Base-by-base conservation (phyloP, 2,888 invertebrate species). In the Drosophila birchii region DNA sequence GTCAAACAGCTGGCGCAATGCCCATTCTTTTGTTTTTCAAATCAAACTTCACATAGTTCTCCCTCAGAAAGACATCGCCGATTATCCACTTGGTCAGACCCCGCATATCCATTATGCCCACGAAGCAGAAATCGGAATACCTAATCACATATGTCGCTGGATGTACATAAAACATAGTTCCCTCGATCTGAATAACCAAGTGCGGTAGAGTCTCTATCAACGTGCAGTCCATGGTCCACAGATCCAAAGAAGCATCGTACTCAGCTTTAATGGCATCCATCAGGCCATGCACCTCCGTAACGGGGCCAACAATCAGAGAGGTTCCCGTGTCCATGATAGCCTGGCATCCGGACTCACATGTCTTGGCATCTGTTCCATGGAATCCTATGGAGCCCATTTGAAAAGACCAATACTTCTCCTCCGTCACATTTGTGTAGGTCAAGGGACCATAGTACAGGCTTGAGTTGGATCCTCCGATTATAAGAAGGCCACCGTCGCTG, bases 251-350 rank as follows among this genome's bases (percentile, higher is more conserved):
- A 5, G 38, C 5, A 18, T 63, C 51, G 12, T 73, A 41, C 0
- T 12, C 26, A 36, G 71, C 71, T 9, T 41, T 23, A 3, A 72
- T 51, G 20, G 32, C 39, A 0, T 20, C 11, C 51, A 53, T 53
- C 3, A 53, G 16, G 23, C 6, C 11, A 23, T 20, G 49, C 12
- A 72, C 49, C 1, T 72, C 71, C 3, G 26, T n/a, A 1, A 63
- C 23, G 6, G 71, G 71, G 9, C 71, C 71, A 14, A 73, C 63
- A 7, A 73, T 62, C 12, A 72, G 45, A 5, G 71, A 72, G 12
- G 71, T 72, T 6, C 71, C 71, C 20, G 71, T 51, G 3, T 72
- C 71, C 71, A 72, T 56, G 12, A 72, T 72, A 11, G 71, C 71
- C 44, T 29, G 34, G 23, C 74, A 63, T 3, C 64, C 41, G 7